A percentile compares a stretch with the other conserved stretches of the same genome.
Conservation (phyloP, 2,113 vertebrate genomes). For the Hippopotamus amphibius region DNA sequence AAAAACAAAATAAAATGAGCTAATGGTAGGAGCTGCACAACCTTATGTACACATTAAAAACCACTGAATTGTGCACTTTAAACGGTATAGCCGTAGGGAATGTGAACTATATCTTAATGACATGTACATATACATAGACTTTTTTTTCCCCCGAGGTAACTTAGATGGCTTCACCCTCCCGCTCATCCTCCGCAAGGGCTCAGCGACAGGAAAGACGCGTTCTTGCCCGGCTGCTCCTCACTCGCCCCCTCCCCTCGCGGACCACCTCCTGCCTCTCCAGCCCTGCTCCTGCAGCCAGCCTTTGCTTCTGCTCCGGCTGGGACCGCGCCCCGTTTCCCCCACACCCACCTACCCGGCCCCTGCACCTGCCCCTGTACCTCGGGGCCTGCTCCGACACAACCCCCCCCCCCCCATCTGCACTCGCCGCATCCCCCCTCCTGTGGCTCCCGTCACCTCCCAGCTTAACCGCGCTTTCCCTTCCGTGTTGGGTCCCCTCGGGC, state of each 20-base stretch:
- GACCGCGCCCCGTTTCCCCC: too few relatives aligned
- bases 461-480: not conserved
- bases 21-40: not conserved
- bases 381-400: not conserved
- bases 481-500: accelerated
- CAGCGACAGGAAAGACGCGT: not conserved
- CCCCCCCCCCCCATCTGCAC: accelerated
- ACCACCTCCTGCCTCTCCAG: not conserved
- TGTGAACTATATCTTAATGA: not conserved
- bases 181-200: not conserved
- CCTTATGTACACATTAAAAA: not conserved
- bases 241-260: not conserved
- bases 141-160: not conserved
- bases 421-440: not conserved
- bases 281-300: not conserved
- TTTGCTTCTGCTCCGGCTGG: accelerated
- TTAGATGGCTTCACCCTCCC: not conserved
- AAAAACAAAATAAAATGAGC: not conserved
- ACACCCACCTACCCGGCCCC: not conserved
- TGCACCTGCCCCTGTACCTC: too few relatives aligned
- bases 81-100: not conserved
- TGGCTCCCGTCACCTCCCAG: accelerated
- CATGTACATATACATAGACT: not conserved
- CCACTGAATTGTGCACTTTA: not conserved
- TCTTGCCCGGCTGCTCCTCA: not conserved